Percentiles rank a stretch among this genome's conserved stretches.
phyloP scores from a whole-genome alignment of 1,140 invertebrate genomes.

The Andricus grossulariae region DNA sequence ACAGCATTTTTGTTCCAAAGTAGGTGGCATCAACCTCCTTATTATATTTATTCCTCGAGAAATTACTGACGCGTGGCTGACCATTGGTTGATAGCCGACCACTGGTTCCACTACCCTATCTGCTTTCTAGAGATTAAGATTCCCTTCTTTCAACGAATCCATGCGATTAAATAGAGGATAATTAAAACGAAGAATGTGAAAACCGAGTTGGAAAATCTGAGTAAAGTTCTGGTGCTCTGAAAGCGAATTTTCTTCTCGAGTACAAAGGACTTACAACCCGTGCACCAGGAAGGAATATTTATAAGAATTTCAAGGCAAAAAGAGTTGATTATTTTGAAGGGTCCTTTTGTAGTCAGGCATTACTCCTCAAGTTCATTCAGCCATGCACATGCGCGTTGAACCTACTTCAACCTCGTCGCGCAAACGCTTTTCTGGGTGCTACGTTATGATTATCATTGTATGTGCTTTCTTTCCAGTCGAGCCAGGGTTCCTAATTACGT shows the following conservation, averaged over 20 bases:
- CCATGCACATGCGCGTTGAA: constrained; percentile 25
- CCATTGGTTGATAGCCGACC: too few species aligned
- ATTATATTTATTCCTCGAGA: too few species aligned
- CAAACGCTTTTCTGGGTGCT: neutral
- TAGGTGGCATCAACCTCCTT: too few species aligned
- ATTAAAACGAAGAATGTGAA: constrained; percentile 4
- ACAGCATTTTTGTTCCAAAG: too few species aligned
- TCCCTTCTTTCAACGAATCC: neutral
- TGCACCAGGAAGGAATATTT: constrained; percentile 38
- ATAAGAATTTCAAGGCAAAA: constrained; percentile 35
- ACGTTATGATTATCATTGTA: constrained; percentile 26
- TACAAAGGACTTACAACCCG: constrained; percentile 13
- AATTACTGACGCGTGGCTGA: too few species aligned
- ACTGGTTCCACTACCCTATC: too few species aligned
- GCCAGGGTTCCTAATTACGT: constrained; percentile 12
- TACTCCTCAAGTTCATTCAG: constrained; percentile 22
- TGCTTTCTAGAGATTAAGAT: neutral
- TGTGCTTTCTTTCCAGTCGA: constrained; percentile 17
- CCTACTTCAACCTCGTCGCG: neutral
- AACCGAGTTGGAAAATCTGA: neutral
- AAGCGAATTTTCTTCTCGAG: neutral
- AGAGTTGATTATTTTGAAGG: constrained; percentile 43
- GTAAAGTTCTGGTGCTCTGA: neutral
- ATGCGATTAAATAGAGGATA: neutral
- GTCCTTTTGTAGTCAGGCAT: constrained; percentile 31